Evolutionary conservation across 2,113 vertebrate genomes (phyloP).

Genomic region (Tinamus guttatus): DNA sequence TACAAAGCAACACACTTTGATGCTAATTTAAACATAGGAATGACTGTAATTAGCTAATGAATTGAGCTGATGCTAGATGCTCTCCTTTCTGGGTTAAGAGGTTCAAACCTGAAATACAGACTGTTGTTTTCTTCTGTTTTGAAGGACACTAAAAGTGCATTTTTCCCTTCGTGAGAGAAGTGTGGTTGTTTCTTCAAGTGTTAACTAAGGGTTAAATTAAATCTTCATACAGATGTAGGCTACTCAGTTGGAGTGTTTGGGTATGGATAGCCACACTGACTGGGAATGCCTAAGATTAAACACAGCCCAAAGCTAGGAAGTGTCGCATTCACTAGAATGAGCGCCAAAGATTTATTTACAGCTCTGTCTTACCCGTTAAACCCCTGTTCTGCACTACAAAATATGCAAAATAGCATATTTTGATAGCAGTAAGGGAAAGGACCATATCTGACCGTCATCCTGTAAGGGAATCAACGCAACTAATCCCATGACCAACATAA

Average conservation of each 20-base stretch:
- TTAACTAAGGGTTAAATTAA: background rate
- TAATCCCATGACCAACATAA: background rate
- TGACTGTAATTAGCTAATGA: background rate
- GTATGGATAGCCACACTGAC: background rate
- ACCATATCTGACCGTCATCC: background rate
- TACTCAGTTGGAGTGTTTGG: background rate
- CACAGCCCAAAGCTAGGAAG: background rate
- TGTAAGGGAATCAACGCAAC: background rate
- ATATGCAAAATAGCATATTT: background rate
- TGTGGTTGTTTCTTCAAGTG: background rate
- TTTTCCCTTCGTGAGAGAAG: background rate
- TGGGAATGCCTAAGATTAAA: background rate
- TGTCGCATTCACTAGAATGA: background rate
- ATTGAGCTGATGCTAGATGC: background rate
- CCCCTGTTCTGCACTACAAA: background rate
- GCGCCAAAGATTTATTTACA: background rate
- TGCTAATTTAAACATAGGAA: background rate
- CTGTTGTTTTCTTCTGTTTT: background rate
- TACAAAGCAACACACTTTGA: background rate
- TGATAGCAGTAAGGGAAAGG: background rate
- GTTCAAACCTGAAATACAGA: background rate
- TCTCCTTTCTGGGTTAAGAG: background rate
- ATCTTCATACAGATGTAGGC: rapidly evolving
- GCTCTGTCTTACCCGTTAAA: background rate
- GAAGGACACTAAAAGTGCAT: background rate